Base-by-base conservation (phyloP, 2,888 invertebrate genomes). In the Apamea monoglypha region DNA sequence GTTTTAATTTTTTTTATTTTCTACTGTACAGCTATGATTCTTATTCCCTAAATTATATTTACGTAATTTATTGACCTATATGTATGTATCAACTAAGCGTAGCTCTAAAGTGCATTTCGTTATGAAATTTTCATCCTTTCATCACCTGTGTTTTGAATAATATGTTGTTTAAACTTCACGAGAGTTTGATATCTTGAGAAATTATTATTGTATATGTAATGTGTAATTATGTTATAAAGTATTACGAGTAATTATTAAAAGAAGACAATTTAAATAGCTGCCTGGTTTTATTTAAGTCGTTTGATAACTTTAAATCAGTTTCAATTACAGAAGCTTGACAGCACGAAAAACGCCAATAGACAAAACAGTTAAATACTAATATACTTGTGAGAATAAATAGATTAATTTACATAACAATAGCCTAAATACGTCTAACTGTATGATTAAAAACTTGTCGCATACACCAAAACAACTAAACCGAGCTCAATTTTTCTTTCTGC, bases 181-280 rank as follows among this genome's bases (percentile, higher is more conserved):
- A 95, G 94, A 95, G 95, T 96, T 96, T 94, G 95, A 95, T 95
- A 95, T 95, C 95, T 95, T 95, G 95, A 95, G 95, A 96, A 96
- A 96, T 96, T 96, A 96, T 96, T 96, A 96, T 96, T 96, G 96
- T 96, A 96, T 94, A 95, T 96, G 95, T 96, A 96, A 94, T 90
- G 95, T 97, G 96, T 97, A 96, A 97, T 96, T 96, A 96, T 96
- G 96, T 97, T 97, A 96, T 96, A 94, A 96, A 96, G 96, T 96
- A 97, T 96, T 96, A 97, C 94, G 94, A 96, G 96, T 96, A 96
- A 97, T 96, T 96, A 97, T 96, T 96, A 96, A 97, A 97, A 96
- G 94, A 94, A 96, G 96, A 96, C 95, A 94, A 96, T 96, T 96
- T 95, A 95, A 95, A 94, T 94, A 94, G 86, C 78, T 77, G 82